Percentiles rank a stretch among this genome's conserved stretches.
Evolutionary conservation across 2,797 vertebrate species (phyloP).

Genomic region (Pseudocheirus occidentalis): DNA sequence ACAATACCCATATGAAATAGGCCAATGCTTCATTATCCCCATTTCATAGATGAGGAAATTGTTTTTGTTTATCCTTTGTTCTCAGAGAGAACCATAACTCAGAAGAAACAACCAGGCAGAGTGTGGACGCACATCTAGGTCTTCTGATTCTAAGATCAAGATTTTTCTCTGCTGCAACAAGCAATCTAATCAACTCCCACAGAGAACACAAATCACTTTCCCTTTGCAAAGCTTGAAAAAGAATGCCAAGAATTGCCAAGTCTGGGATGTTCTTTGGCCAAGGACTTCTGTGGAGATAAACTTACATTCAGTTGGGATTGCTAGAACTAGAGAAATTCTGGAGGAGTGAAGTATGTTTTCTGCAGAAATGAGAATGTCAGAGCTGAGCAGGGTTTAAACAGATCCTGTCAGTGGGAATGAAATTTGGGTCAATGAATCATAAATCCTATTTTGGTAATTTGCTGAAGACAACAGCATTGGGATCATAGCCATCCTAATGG

Average conservation of each 20-base stretch:
- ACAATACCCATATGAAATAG: background rate
- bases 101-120: background rate
- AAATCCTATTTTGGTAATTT: constrained; percentile 68
- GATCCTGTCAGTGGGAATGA: constrained; percentile 57
- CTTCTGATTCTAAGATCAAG: background rate
- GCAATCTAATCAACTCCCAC: background rate
- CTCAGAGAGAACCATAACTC: too few relatives aligned
- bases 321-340: constrained; percentile 10
- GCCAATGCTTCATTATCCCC: background rate
- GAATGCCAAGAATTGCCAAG: constrained; percentile 20
- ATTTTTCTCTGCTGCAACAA: background rate
- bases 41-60: background rate
- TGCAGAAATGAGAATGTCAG: constrained; percentile 52
- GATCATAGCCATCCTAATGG: constrained; percentile 11
- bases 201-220: background rate
- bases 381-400: constrained; percentile 51
- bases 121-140: background rate
- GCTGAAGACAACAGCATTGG: constrained; percentile 35
- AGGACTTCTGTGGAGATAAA: constrained; percentile 45
- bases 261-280: constrained; percentile 49
- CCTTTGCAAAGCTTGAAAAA: constrained; percentile 44
- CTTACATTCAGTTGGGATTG: constrained; percentile 33
- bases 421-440: constrained; percentile 73
- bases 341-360: constrained; percentile 41
- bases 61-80: too few relatives aligned